phyloP scores from a whole-genome alignment of 2,888 invertebrate genomes.

The Mongoloraphidia duomilia region DNA sequence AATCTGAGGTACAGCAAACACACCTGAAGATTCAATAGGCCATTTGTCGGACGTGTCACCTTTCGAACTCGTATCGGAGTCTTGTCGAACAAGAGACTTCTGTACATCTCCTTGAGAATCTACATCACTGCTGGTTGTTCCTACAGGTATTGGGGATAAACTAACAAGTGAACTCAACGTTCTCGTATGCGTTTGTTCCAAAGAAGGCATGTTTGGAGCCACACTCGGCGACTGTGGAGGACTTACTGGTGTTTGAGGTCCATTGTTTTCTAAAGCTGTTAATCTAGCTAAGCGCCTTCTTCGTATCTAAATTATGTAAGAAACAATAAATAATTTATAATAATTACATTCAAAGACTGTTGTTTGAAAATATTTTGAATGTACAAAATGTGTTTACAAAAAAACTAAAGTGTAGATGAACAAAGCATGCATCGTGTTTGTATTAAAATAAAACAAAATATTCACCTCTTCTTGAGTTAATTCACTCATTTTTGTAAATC shows the following conservation, averaged over 20 bases:
- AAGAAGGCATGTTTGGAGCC: conserved; percentile 27
- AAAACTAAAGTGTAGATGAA: conserved; percentile 1
- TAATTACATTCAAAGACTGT: neutral
- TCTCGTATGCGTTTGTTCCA: conserved; percentile 16
- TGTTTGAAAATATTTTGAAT: neutral
- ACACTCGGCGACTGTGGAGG: conserved; percentile 36
- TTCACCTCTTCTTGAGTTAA: conserved; percentile 80
- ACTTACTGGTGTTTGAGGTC: conserved; percentile 32
- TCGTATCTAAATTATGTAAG: conserved; percentile 46
- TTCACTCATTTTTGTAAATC: conserved; percentile 52
- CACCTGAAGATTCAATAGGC: conserved; percentile 12
- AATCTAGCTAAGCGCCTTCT: conserved; percentile 60
- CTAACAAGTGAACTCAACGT: conserved; percentile 27
- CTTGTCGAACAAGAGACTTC: too few species aligned
- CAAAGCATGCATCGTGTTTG: conserved; percentile 6
- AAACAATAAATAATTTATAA: neutral
- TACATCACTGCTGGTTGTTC: conserved; percentile 3
- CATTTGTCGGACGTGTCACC: neutral
- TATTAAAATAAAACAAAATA: conserved; percentile 25
- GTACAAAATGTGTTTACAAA: neutral
- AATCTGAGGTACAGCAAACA: conserved; percentile 28
- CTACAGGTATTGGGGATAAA: conserved; percentile 23
- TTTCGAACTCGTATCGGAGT: neutral
- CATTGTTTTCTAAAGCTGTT: conserved; percentile 42
- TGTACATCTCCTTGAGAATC: too few species aligned